Conservation (phyloP, 1,140 invertebrate genomes). For the Procambarus clarkii region DNA sequence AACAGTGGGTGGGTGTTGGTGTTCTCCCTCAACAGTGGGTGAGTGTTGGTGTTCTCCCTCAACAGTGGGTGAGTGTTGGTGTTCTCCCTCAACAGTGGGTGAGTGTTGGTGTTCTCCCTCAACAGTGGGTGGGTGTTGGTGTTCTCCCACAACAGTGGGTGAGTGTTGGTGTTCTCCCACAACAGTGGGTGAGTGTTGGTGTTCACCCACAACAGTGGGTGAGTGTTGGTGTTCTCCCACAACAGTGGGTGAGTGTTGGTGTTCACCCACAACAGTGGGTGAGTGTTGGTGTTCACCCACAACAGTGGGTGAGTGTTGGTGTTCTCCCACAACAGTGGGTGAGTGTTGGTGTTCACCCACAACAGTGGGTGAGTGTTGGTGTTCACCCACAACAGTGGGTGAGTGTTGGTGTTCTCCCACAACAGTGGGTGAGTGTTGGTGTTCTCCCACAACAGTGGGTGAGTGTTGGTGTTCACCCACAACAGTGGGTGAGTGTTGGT, state of each 20-base stretch:
- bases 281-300: conserved; percentile 76
- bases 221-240: conserved; percentile 77
- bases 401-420: conserved; percentile 77
- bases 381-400: conserved; percentile 79
- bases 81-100: conserved; percentile 79
- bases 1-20: no score
- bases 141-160: conserved; percentile 79
- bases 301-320: conserved; percentile 76
- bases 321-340: conserved; percentile 79
- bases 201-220: conserved; percentile 79
- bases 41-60: conserved; percentile 77
- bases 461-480: conserved; percentile 76
- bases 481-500: no score
- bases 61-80: conserved; percentile 76
- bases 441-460: conserved; percentile 79
- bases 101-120: conserved; percentile 77
- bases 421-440: conserved; percentile 76
- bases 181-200: conserved; percentile 76
- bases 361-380: conserved; percentile 76
- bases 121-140: conserved; percentile 76
- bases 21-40: conserved; percentile 79
- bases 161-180: conserved; percentile 77
- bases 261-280: conserved; percentile 79
- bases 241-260: conserved; percentile 76
- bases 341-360: conserved; percentile 77